Conservation (phyloP, 1,140 invertebrate genomes). For the Melanaphis sacchari region DNA sequence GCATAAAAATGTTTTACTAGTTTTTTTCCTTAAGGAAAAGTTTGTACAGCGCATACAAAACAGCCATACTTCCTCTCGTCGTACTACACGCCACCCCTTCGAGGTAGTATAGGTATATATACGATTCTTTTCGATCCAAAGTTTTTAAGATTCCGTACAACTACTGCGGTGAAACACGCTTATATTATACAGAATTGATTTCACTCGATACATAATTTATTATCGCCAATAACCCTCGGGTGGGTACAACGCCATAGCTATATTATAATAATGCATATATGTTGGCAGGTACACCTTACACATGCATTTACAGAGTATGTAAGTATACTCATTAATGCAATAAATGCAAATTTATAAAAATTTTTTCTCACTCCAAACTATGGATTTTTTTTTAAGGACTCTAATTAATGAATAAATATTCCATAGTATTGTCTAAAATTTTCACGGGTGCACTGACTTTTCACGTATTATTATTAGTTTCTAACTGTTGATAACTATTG, state of each 20-base stretch:
- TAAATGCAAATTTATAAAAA: too few relatives aligned
- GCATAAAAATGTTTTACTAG: background rate
- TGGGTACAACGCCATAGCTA: background rate
- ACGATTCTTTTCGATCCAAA: background rate
- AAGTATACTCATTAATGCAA: background rate
- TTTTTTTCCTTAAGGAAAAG: background rate
- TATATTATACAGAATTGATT: conserved; percentile 7
- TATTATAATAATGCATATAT: background rate
- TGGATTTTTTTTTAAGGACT: background rate
- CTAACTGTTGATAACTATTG: background rate
- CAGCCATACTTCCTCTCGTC: background rate
- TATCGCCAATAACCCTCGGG: background rate
- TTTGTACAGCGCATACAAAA: background rate
- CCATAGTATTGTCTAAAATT: background rate
- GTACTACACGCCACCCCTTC: background rate
- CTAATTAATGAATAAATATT: background rate
- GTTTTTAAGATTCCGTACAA: background rate
- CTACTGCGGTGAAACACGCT: background rate
- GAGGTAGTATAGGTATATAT: background rate
- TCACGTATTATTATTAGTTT: background rate
- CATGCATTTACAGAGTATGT: too few relatives aligned
- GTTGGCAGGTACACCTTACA: background rate
- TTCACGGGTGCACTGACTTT: background rate
- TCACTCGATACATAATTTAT: background rate
- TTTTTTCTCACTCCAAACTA: background rate